These are phyloP conservation scores for Gobionotothen gibberifrons DNA, from an alignment of 2,797 vertebrate species.

Conservation along the genomic window DNA sequence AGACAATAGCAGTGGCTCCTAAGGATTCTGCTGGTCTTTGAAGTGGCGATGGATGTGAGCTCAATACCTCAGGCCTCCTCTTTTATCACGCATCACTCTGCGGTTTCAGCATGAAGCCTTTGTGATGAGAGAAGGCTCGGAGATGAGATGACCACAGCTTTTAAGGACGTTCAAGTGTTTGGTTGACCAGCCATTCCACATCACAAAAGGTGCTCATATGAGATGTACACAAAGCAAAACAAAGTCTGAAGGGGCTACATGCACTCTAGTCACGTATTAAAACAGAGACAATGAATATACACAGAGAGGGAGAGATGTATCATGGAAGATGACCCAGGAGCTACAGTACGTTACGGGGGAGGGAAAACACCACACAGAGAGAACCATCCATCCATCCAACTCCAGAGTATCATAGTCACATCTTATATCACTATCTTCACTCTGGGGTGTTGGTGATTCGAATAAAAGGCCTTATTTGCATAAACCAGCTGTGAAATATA, in stretches of 20 bases:
- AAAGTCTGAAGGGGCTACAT: conserved; percentile 3
- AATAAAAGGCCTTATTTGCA: conserved; percentile 43
- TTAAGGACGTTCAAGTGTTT: conserved; percentile 69
- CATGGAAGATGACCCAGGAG: conserved; percentile 49
- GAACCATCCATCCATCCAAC: conserved; percentile 27
- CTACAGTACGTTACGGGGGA: conserved; percentile 44
- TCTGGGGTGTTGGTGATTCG: conserved; percentile 23
- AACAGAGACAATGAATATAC: conserved; percentile 57
- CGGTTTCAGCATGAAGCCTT: conserved; percentile 59
- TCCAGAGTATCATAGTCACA: conserved; percentile 31
- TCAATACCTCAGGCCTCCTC: conserved; percentile 61
- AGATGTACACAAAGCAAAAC: conserved; percentile 29
- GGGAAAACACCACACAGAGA: conserved; percentile 23
- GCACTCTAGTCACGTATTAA: conserved; percentile 46
- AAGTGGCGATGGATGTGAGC: conserved; percentile 78
- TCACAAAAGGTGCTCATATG: conserved; percentile 50
- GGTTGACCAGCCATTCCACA: conserved; percentile 64
- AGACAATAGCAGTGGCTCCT: conserved; percentile 74
- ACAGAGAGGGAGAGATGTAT: conserved; percentile 24
- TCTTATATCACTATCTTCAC: conserved; percentile 18
- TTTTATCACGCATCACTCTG: conserved; percentile 63
- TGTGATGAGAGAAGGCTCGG: conserved; percentile 62
- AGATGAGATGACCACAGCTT: conserved; percentile 56
- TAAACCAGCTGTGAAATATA: conserved; percentile 69
- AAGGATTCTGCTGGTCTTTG: conserved; percentile 76